These are phyloP conservation scores for Rana temporaria DNA, from an alignment of 2,113 vertebrate genomes.

Conservation along the genomic window DNA sequence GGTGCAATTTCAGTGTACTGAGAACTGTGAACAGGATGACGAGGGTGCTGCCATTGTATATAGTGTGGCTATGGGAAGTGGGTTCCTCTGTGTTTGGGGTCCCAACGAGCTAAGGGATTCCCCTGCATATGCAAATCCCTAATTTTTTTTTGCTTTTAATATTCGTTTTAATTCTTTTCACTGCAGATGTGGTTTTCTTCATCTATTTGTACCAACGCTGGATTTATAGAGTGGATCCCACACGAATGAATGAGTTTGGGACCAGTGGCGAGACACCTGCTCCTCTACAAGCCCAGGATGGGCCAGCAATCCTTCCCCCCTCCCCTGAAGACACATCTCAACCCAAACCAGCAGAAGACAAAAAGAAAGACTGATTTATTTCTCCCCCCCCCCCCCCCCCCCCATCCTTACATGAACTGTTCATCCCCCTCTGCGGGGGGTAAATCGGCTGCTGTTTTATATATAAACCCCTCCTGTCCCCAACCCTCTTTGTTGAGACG, in stretches of 20 bases:
- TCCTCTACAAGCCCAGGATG: constrained; percentile 50
- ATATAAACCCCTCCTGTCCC: constrained; percentile 51
- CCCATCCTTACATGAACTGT: constrained; percentile 25
- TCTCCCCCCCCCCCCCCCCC: constrained; percentile 47
- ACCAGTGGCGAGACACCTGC: constrained; percentile 79
- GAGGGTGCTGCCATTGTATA: too few species aligned
- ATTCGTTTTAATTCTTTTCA: background rate
- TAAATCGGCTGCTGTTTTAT: constrained; percentile 56
- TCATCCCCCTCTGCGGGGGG: constrained; percentile 30
- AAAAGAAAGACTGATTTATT: constrained; percentile 87
- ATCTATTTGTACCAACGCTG: constrained; percentile 95
- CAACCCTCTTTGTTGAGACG: constrained; percentile 53
- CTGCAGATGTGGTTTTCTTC: constrained; percentile 91
- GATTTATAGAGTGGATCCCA: constrained; percentile 92
- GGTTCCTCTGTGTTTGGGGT: too few species aligned
- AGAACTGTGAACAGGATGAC: too few species aligned
- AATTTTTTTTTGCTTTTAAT: background rate
- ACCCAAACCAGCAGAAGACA: constrained; percentile 85
- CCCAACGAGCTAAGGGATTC: too few species aligned
- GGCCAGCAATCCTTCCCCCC: constrained; percentile 12
- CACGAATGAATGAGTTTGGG: constrained; percentile 88
- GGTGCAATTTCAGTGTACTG: too few species aligned
- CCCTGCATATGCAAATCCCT: too few species aligned
- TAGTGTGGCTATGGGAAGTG: too few species aligned
- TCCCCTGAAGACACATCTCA: constrained; percentile 52